These are phyloP conservation scores for Dexiosoma caninum DNA, from an alignment of 2,888 invertebrate genomes.

Conservation along the genomic window DNA sequence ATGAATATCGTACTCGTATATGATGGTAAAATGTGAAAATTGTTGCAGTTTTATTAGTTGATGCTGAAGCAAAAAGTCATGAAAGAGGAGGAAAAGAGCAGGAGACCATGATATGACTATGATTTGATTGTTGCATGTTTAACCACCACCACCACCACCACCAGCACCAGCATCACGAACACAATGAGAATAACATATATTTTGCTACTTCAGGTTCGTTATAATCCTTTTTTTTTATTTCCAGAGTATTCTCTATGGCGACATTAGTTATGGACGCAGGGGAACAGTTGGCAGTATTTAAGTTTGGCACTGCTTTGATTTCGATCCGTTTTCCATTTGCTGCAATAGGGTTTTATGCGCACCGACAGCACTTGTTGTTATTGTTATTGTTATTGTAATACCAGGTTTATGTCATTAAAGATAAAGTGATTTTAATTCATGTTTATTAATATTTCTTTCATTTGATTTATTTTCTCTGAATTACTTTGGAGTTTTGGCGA, in stretches of 20 bases:
- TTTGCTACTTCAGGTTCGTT: conserved; percentile 48
- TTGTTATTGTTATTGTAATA: conserved; percentile 23
- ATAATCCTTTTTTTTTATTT: conserved; percentile 55
- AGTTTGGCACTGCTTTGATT: conserved; percentile 26
- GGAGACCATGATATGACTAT: conserved; percentile 33
- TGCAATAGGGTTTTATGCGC: conserved; percentile 29
- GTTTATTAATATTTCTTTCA: conserved; percentile 51
- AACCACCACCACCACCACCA: neutral
- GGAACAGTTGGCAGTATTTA: conserved; percentile 54
- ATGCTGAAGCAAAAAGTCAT: conserved; percentile 7
- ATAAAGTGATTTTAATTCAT: conserved; percentile 58
- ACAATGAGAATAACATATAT: conserved; percentile 7
- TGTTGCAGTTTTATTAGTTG: conserved; percentile 53
- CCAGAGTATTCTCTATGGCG: conserved; percentile 54
- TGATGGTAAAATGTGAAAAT: conserved; percentile 54
- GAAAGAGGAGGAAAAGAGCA: neutral
- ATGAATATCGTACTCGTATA: neutral
- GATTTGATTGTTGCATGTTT: conserved; percentile 50
- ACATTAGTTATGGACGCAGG: conserved; percentile 58
- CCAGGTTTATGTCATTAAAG: conserved; percentile 47
- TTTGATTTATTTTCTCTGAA: conserved; percentile 56
- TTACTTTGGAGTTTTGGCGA: conserved; percentile 27
- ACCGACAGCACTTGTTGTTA: no score
- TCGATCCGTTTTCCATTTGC: neutral
- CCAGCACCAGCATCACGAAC: no score